Conservation (phyloP, 2,797 vertebrate species). For the Podarcis lilfordi region DNA sequence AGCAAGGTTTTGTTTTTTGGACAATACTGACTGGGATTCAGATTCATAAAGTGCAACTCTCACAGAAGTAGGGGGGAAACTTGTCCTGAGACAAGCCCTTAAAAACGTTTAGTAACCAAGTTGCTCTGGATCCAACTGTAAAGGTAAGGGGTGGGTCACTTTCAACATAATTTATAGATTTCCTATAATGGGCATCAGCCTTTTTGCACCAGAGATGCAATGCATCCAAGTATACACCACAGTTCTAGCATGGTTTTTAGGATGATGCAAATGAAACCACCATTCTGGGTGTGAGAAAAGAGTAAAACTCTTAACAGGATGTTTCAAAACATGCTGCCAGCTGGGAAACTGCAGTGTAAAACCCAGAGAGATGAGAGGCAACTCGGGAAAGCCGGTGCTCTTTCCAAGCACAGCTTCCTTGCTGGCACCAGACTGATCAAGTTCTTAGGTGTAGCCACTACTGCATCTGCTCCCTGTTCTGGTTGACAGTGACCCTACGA, state of each 20-base stretch:
- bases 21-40: not conserved
- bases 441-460: too few relatives aligned
- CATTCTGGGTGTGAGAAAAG: not conserved
- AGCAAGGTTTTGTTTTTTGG: not conserved
- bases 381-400: not conserved
- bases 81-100: not conserved
- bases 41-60: not conserved
- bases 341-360: not conserved
- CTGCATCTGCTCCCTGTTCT: not conserved
- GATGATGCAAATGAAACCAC: not conserved
- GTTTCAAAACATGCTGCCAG: not conserved
- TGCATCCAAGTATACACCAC: not conserved
- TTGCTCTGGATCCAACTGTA: not conserved
- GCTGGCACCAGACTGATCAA: too few relatives aligned
- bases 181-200: not conserved
- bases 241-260: not conserved
- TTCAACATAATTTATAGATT: not conserved
- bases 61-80: too few relatives aligned
- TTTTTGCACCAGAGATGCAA: not conserved
- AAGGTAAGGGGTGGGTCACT: too few relatives aligned
- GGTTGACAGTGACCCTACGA: not conserved
- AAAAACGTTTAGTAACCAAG: not conserved
- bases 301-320: not conserved
- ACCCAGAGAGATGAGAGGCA: not conserved
- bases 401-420: not conserved